phyloP scores from a whole-genome alignment of 1,140 invertebrate genomes.

The Reticulitermes speratus region DNA sequence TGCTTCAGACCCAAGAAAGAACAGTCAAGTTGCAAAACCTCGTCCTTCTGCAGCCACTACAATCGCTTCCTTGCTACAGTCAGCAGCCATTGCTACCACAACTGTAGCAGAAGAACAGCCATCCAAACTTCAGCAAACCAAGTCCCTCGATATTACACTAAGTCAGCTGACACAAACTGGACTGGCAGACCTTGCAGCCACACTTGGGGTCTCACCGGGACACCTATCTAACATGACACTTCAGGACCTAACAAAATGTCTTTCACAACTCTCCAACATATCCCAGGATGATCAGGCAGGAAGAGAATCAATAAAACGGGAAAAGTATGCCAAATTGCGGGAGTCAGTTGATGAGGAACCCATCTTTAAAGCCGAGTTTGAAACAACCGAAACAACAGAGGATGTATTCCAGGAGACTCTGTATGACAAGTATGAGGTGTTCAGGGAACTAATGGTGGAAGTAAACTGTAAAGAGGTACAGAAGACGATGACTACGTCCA shows the following conservation, averaged over 20 bases:
- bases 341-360: constrained; percentile 42
- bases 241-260: constrained; percentile 66
- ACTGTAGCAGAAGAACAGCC: constrained; percentile 39
- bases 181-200: constrained; percentile 71
- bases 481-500: not conserved
- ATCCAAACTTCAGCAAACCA: constrained; percentile 33
- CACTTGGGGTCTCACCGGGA: constrained; percentile 70
- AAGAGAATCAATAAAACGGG: constrained; percentile 32
- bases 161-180: constrained; percentile 78
- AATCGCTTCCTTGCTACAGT: constrained; percentile 48
- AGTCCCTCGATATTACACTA: constrained; percentile 69
- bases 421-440: constrained; percentile 80
- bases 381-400: constrained; percentile 39
- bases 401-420: constrained; percentile 44
- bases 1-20: constrained; percentile 36
- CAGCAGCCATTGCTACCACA: constrained; percentile 47
- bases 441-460: constrained; percentile 69
- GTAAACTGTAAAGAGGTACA: not conserved
- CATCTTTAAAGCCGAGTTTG: constrained; percentile 59
- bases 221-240: constrained; percentile 81
- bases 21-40: constrained; percentile 30
- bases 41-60: constrained; percentile 41
- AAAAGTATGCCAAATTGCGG: constrained; percentile 38
- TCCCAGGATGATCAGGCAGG: constrained; percentile 41
- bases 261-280: constrained; percentile 31